Evolutionary conservation across 2,888 invertebrate genomes (phyloP).

Genomic region (Onthophagus sagittarius): DNA sequence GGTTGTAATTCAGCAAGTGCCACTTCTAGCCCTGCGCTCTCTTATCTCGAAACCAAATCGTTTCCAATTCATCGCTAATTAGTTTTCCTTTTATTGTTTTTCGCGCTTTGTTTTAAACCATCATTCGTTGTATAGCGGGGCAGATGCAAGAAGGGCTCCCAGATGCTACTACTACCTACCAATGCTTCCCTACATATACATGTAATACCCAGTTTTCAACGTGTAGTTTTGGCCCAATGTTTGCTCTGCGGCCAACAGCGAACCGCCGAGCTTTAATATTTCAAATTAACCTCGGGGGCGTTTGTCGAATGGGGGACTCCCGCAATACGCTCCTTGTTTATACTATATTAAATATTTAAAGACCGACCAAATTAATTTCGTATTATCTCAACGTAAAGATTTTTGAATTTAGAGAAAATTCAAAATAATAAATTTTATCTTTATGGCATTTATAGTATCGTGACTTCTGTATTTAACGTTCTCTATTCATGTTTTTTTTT

Average conservation of each 20-base stretch:
- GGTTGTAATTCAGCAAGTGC: neutral
- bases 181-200: too few relatives aligned
- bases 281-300: slow-evolving; percentile 24
- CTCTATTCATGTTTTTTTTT: too few relatives aligned
- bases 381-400: slow-evolving; percentile 22
- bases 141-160: neutral
- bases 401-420: too few relatives aligned
- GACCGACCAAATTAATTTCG: slow-evolving; percentile 27
- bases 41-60: neutral
- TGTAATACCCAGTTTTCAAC: neutral
- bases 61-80: neutral
- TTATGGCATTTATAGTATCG: neutral
- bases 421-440: too few relatives aligned
- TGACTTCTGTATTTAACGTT: neutral
- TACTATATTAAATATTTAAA: slow-evolving; percentile 25
- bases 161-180: neutral
- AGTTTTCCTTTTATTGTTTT: neutral
- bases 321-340: slow-evolving; percentile 28
- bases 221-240: neutral
- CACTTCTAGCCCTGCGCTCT: neutral
- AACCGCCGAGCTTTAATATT: slow-evolving; percentile 21
- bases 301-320: slow-evolving; percentile 27
- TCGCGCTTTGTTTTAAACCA: neutral
- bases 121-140: neutral
- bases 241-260: neutral